Evolutionary conservation across 2,797 vertebrate species (phyloP).

Genomic region (Crocodylus rhombifer): DNA sequence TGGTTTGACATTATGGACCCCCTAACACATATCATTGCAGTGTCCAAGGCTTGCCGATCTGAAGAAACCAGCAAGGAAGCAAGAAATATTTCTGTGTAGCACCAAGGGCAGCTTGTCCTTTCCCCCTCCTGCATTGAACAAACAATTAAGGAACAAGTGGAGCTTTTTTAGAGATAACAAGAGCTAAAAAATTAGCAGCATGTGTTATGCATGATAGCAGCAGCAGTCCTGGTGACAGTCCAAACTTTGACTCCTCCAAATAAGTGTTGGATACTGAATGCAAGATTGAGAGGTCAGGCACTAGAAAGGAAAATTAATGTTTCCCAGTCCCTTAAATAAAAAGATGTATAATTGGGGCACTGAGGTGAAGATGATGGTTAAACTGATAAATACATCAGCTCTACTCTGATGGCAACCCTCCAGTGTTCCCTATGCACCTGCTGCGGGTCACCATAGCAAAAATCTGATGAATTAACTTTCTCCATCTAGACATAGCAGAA

Average conservation of each 20-base stretch:
- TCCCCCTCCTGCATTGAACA: background rate
- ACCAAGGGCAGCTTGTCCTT: slow-evolving; percentile 2
- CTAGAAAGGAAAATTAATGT: background rate
- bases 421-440: background rate
- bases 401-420: background rate
- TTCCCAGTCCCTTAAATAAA: background rate
- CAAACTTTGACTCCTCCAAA: background rate
- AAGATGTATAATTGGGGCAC: background rate
- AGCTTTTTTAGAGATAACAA: slow-evolving; percentile 19
- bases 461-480: background rate
- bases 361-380: background rate
- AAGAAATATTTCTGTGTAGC: background rate
- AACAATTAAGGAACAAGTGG: slow-evolving; percentile 31
- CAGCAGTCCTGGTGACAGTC: background rate
- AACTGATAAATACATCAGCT: background rate
- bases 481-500: background rate
- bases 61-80: background rate
- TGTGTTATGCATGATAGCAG: background rate
- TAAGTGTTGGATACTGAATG: background rate
- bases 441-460: background rate
- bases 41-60: background rate
- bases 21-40: background rate
- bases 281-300: background rate
- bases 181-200: slow-evolving; percentile 18
- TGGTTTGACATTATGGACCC: background rate